Conservation (phyloP, 2,888 invertebrate genomes). For the Celastrina argiolus region DNA sequence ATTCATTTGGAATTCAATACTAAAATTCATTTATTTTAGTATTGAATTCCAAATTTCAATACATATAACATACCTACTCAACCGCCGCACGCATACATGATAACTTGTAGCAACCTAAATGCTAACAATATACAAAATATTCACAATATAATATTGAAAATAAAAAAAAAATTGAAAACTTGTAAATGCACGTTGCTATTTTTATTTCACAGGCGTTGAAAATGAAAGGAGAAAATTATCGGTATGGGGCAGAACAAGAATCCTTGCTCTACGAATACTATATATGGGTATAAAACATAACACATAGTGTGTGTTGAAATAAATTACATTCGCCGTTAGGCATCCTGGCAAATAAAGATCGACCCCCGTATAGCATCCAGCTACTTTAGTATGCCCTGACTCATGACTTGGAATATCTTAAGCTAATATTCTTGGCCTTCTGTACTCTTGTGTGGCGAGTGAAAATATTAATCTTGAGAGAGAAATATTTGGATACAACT, state of each 20-base stretch:
- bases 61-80: no score
- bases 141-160: no score
- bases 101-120: no score
- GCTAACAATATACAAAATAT: no score
- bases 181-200: neutral
- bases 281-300: no score
- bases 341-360: neutral
- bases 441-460: neutral
- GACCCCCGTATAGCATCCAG: neutral
- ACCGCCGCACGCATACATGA: no score
- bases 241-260: neutral
- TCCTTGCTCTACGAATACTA: neutral
- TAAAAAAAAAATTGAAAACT: no score
- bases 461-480: neutral
- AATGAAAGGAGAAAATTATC: neutral
- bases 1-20: no score
- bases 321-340: neutral
- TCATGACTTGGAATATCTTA: neutral
- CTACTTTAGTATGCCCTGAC: neutral
- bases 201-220: neutral
- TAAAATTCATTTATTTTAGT: no score
- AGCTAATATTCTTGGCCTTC: neutral
- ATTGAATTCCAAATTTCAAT: no score
- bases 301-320: neutral
- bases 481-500: neutral